Evolutionary conservation across 2,113 vertebrate species (phyloP).

Genomic region (Aramus guarauna): DNA sequence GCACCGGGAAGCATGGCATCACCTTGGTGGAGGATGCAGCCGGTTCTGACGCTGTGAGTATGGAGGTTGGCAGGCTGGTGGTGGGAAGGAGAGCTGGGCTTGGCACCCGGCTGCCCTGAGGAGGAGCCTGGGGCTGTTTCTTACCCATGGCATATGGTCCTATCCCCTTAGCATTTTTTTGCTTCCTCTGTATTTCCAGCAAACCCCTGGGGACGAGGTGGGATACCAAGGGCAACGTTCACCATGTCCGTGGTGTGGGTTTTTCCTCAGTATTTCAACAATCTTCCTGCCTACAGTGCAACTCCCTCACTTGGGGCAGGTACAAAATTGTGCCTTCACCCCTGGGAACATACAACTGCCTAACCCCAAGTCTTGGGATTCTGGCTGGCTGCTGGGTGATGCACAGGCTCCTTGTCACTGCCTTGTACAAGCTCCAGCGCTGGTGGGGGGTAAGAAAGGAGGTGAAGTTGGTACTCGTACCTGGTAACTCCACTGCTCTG

Average conservation of each 20-base stretch:
- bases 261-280: background rate
- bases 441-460: background rate
- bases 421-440: fast-evolving
- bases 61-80: background rate
- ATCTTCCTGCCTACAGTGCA: background rate
- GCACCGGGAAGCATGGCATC: fast-evolving
- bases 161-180: background rate
- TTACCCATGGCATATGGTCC: fast-evolving
- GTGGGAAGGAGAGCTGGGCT: background rate
- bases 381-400: background rate
- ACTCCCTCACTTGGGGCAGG: fast-evolving
- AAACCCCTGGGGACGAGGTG: background rate
- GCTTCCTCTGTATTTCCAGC: background rate
- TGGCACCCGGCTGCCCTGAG: fast-evolving
- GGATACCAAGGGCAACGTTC: fast-evolving
- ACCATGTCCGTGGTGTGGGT: fast-evolving
- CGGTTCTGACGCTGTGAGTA: background rate
- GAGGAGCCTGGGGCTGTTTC: background rate
- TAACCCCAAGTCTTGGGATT: background rate
- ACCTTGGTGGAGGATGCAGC: background rate
- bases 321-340: fast-evolving
- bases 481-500: fast-evolving
- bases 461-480: background rate
- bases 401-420: fast-evolving
- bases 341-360: fast-evolving